Conservation (phyloP, 2,888 invertebrate species). For the Limenitis camilla region DNA sequence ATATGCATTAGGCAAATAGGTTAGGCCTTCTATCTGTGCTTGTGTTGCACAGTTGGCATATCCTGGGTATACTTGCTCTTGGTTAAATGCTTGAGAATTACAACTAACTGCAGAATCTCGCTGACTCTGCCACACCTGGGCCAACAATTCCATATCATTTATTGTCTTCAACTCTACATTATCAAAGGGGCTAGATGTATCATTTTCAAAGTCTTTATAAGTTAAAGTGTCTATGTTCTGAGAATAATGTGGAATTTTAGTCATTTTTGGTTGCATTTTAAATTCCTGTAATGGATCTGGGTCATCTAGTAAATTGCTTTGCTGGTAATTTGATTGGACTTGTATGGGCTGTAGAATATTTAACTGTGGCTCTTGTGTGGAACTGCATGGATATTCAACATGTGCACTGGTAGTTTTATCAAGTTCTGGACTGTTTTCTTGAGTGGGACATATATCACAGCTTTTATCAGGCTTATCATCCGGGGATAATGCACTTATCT, state of each 20-base stretch:
- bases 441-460: slow-evolving; percentile 46
- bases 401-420: slow-evolving; percentile 33
- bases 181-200: slow-evolving; percentile 94
- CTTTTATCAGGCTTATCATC: slow-evolving; percentile 59
- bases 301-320: slow-evolving; percentile 58
- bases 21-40: slow-evolving; percentile 49
- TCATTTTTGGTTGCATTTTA: slow-evolving; percentile 49
- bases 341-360: slow-evolving; percentile 65
- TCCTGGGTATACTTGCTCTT: slow-evolving; percentile 41
- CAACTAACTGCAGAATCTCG: slow-evolving; percentile 44
- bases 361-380: slow-evolving; percentile 41
- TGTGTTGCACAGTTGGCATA: slow-evolving; percentile 53
- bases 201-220: slow-evolving; percentile 90
- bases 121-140: slow-evolving; percentile 80
- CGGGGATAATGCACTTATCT: slow-evolving; percentile 70
- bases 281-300: slow-evolving; percentile 61
- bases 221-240: slow-evolving; percentile 61
- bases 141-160: slow-evolving; percentile 92
- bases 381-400: slow-evolving; percentile 35
- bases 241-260: slow-evolving; percentile 45
- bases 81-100: slow-evolving; percentile 34
- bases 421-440: slow-evolving; percentile 36
- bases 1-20: slow-evolving; percentile 58
- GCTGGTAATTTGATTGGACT: slow-evolving; percentile 51
- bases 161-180: slow-evolving; percentile 93